phyloP scores from a whole-genome alignment of 1,140 invertebrate species.

The Drosophila sproati region DNA sequence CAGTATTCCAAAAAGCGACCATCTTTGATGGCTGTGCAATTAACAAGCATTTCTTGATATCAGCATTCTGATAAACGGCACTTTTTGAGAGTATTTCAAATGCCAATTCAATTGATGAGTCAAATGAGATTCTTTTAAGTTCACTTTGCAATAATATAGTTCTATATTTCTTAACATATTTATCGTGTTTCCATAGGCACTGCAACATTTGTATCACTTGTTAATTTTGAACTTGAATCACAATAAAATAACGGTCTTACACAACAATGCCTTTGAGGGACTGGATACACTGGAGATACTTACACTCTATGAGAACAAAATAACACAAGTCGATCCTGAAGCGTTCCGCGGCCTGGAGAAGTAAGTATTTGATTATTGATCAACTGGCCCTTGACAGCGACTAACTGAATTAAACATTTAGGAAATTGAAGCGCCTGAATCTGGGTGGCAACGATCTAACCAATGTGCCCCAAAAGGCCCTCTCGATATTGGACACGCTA shows the following conservation, averaged over 20 bases:
- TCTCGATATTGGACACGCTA: slow-evolving; percentile 90
- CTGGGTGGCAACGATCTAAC: slow-evolving; percentile 93
- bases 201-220: slow-evolving; percentile 91
- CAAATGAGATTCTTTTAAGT: too few relatives aligned
- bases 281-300: slow-evolving; percentile 94
- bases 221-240: slow-evolving; percentile 95
- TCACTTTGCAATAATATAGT: too few relatives aligned
- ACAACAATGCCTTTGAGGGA: slow-evolving; percentile 92
- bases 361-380: slow-evolving; percentile 85
- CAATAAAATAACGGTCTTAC: slow-evolving; percentile 92
- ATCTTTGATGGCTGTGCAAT: too few relatives aligned
- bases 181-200: slow-evolving; percentile 84
- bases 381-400: background rate
- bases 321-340: slow-evolving; percentile 90
- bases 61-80: too few relatives aligned
- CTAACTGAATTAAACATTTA: slow-evolving; percentile 81
- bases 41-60: too few relatives aligned
- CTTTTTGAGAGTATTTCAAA: too few relatives aligned
- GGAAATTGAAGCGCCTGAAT: slow-evolving; percentile 93
- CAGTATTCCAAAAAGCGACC: too few relatives aligned
- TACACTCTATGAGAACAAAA: slow-evolving; percentile 94
- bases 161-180: too few relatives aligned
- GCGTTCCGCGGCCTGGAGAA: slow-evolving; percentile 94
- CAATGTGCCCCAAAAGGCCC: slow-evolving; percentile 90
- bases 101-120: too few relatives aligned